phyloP scores from a whole-genome alignment of 1,140 invertebrate genomes.

The Triops longicaudatus region DNA sequence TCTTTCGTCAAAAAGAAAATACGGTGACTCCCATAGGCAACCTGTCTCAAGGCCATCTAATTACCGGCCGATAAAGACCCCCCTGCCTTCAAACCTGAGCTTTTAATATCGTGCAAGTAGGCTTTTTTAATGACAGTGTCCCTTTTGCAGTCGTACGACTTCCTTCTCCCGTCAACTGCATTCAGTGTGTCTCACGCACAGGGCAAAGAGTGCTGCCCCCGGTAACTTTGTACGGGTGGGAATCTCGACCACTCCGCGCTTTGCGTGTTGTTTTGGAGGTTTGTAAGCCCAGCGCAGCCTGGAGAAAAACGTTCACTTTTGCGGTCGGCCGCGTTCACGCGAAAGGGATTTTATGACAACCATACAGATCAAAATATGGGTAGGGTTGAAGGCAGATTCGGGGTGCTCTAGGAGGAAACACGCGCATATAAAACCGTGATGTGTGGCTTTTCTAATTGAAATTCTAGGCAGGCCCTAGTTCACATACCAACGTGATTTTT shows the following conservation, averaged over 20 bases:
- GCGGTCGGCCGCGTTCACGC: no score
- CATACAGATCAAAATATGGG: background rate
- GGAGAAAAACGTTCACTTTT: no score
- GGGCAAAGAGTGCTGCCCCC: background rate
- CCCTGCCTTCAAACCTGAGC: background rate
- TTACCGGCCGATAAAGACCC: background rate
- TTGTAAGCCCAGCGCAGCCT: no score
- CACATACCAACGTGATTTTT: slow-evolving; percentile 3
- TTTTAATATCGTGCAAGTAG: background rate
- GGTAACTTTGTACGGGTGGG: slow-evolving; percentile 14
- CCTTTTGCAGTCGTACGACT: background rate
- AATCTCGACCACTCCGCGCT: background rate
- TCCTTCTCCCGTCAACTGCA: background rate
- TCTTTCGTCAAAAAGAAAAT: background rate
- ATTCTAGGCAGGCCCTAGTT: slow-evolving; percentile 1
- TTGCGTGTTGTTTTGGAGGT: background rate
- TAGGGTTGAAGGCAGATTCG: background rate
- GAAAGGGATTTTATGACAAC: background rate
- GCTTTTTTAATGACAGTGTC: background rate
- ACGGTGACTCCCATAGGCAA: background rate
- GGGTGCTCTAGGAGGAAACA: background rate
- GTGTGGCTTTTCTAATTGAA: slow-evolving; percentile 7
- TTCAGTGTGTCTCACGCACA: background rate
- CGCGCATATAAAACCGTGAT: background rate
- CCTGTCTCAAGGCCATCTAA: background rate